Percentiles rank a stretch among this genome's conserved stretches.
phyloP scores from a whole-genome alignment of 2,888 invertebrate genomes.

The Calephelis perditalis region DNA sequence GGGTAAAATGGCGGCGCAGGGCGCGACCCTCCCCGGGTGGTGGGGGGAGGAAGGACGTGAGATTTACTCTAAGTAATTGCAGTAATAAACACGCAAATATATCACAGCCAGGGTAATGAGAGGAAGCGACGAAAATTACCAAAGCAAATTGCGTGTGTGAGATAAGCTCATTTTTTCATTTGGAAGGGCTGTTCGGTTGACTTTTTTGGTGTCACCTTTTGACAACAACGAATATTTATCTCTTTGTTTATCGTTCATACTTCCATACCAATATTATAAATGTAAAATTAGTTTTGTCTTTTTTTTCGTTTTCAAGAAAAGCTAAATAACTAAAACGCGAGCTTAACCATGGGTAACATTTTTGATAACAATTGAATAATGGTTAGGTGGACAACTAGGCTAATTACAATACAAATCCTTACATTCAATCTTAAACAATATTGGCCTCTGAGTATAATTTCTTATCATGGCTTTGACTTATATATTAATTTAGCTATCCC shows the following conservation, averaged over 20 bases:
- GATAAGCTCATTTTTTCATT: constrained; percentile 70
- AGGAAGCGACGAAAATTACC: constrained; percentile 75
- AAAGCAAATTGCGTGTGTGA: constrained; percentile 77
- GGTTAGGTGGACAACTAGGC: no score
- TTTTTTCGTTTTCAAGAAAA: no score
- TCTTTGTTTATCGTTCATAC: constrained; percentile 7
- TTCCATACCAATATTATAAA: no score
- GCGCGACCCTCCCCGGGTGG: constrained; percentile 63
- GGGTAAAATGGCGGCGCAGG: constrained; percentile 71
- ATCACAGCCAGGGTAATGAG: constrained; percentile 75
- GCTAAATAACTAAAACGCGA: no score
- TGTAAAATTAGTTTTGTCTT: no score
- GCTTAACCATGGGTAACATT: no score
- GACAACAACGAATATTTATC: constrained; percentile 27
- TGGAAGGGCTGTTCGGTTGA: constrained; percentile 29
- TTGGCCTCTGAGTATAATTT: no score
- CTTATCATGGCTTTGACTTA: no score
- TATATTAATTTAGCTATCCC: no score
- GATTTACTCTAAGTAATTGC: constrained; percentile 80
- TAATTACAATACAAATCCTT: no score
- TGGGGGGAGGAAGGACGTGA: constrained; percentile 74
- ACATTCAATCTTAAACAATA: no score
- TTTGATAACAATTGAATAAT: no score
- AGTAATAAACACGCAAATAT: constrained; percentile 79
- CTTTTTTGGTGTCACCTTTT: constrained; percentile 34